Base-by-base conservation (phyloP, 2,113 vertebrate species). In the Sardina pilchardus region DNA sequence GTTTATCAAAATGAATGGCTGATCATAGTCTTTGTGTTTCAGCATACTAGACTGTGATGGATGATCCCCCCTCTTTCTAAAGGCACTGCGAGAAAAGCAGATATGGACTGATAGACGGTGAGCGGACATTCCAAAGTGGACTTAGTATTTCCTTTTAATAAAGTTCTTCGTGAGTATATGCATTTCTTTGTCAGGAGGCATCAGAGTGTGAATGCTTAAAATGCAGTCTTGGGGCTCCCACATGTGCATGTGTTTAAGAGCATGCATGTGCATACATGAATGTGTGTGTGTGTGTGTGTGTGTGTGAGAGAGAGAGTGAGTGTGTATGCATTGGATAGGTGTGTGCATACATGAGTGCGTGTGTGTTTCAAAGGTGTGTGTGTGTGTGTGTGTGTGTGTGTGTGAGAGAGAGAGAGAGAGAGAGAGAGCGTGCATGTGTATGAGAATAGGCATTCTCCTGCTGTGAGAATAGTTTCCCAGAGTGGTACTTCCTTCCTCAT, bases 401-500 rank as follows among this genome's bases (percentile, higher is more conserved):
- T 82, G 84, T 48, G 19, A n/a, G 17, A 42, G 42, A 39, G 39
- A 39, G 39, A 39, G 39, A 39, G 39, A 42, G 39, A 42, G 39
- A 42, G 39, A 45, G 63, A 63, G 81, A 48, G 48, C 83, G 81
- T 53, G 39, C 39, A 34, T 78, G 26, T 78, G 39, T 34, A 78
- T 78, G 71, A 12, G 71, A 82, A 81, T 59, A 85, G 59, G 39
- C 83, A 88, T 82, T 78, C 86, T 87, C 85, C 75, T 12, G 53
- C 75, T 59, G 44, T 78, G 48, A 84, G 63, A 71, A 71, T 71
- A 71, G 83, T 87, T 84, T 84, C 53, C 82, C 82, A 67, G 83
- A 90, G 88, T 83, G 88, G 71, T 44, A 83, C 88, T 87, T 87
- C 87, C 87, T 86, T 89, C 85, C 89, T 86, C 45, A 87, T 81